These are phyloP conservation scores for Prenolepis imparis DNA, from an alignment of 2,888 invertebrate species.

Conservation along the genomic window DNA sequence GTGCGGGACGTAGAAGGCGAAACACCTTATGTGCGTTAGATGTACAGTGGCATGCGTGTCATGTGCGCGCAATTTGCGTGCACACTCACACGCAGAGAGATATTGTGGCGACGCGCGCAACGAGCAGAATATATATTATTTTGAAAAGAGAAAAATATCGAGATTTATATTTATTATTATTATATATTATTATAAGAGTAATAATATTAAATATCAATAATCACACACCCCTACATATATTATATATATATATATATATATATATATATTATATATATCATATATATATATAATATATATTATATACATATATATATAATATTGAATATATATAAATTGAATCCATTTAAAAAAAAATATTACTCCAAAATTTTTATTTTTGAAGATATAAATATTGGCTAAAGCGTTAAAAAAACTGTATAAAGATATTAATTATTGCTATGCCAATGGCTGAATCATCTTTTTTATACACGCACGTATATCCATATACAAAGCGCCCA, in stretches of 20 bases:
- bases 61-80: constrained; percentile 62
- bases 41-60: constrained; percentile 58
- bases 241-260: no score
- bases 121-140: background rate
- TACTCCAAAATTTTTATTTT: constrained; percentile 22
- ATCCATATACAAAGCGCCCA: background rate
- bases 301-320: background rate
- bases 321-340: constrained; percentile 6
- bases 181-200: background rate
- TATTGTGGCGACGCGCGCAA: constrained; percentile 33
- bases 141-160: constrained; percentile 14
- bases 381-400: background rate
- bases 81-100: constrained; percentile 32
- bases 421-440: background rate
- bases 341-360: constrained; percentile 6
- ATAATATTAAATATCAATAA: constrained; percentile 9
- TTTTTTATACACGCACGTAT: constrained; percentile 13
- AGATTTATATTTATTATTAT: constrained; percentile 16
- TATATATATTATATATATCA: no score
- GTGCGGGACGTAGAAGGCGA: constrained; percentile 40
- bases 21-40: constrained; percentile 10
- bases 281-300: background rate
- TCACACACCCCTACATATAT: background rate
- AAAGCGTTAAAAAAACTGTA: background rate
- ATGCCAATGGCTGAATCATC: background rate